These are phyloP conservation scores for Lepilemur ruficaudatus DNA, from an alignment of 2,797 vertebrate genomes.

Conservation along the genomic window DNA sequence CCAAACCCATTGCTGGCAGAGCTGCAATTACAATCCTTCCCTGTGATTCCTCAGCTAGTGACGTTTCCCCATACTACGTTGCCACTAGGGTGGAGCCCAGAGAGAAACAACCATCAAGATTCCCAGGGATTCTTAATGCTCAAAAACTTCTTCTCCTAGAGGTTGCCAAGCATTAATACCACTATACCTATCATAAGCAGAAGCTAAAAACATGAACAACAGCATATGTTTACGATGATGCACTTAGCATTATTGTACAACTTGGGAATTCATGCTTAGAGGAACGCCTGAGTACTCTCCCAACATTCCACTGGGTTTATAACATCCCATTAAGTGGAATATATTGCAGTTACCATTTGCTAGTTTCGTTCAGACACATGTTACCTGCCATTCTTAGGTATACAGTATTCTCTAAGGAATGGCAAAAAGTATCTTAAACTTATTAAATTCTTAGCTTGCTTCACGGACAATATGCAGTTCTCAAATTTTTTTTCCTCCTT, in stretches of 20 bases:
- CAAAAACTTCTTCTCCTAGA: not conserved
- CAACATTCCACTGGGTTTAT: not conserved
- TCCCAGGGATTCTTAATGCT: not conserved
- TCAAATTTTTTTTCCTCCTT: constrained; percentile 2
- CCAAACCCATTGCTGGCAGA: not conserved
- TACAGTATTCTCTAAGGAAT: constrained; percentile 24
- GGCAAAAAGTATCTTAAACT: constrained; percentile 1
- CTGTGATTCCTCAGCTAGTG: not conserved
- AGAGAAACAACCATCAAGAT: not conserved
- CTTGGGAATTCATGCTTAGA: constrained; percentile 7
- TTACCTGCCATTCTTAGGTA: constrained; percentile 45
- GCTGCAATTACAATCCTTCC: not conserved
- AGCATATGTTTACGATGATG: constrained; percentile 11
- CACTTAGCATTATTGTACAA: not conserved
- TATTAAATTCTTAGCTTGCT: constrained; percentile 30
- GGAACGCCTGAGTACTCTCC: not conserved
- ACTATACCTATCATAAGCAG: not conserved
- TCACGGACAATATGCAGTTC: not conserved
- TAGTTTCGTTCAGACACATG: not conserved
- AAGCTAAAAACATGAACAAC: not conserved
- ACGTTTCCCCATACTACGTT: not conserved
- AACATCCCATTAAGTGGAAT: constrained; percentile 45
- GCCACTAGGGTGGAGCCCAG: not conserved
- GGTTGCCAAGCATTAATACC: not conserved
- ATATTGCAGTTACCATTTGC: not conserved